Evolutionary conservation across 2,113 vertebrate species (phyloP), one percentile per base, ranked within the genome.

Genomic region (Neodon shergylaensis): DNA sequence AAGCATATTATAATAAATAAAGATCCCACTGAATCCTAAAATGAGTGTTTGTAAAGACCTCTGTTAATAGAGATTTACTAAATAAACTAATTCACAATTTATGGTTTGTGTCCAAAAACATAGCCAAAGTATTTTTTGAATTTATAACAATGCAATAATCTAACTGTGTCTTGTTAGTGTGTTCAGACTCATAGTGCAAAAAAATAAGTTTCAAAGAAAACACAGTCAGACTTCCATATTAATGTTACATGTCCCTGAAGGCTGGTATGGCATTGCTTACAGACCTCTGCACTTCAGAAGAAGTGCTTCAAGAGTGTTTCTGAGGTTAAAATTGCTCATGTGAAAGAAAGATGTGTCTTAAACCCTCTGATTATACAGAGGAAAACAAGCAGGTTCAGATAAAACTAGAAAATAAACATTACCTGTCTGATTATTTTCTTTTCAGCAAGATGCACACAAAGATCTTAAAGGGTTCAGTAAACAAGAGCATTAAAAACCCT

Each of bases 21-120:
- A 77, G 24, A 95, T 7, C 33, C 17, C 82, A 19, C 39, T 96
- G 70, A 92, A 52, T 96, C 17, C 36, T 97, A 73, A 95, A 95
- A 94, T 28, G 16, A 9, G 4, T 86, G 13, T 91, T 98, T 91
- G 82, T 73, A 83, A 97, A 91, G 79, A 36, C 36, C 14, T 93
- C 91, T 94, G 58, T 84, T 90, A 96, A 92, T 92, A 88, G 16
- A 94, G 94, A 94, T 92, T 89, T 90, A 92, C 93, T 92, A 28
- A 54, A 61, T 84, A 96, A 97, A 96, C 95, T 66, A 91, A 93
- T 90, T 65, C 65, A 16, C 66, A 24, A 63, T 96, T 97, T 97
- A 91, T 95, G 58, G 3, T 54, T 6, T 4, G 70, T 93, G n/a
- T 82, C 39, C 47, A 96, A 96, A 96, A 73, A 92, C 54, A 96